Conservation (phyloP, 2,113 vertebrate species). For the Machaerirhynchus nigripectus region DNA sequence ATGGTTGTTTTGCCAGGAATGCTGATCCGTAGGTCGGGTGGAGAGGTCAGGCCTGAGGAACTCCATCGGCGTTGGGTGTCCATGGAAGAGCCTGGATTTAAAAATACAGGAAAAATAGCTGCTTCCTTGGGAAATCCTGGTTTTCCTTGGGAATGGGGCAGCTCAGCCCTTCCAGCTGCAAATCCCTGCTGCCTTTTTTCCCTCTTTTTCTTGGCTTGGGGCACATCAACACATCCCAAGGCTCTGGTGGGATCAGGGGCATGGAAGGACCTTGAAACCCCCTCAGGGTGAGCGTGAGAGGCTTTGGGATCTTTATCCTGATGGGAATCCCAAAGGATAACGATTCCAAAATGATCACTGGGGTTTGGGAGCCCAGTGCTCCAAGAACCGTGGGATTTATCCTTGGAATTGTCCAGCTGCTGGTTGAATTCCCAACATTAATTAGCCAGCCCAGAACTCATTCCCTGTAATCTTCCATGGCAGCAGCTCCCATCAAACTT, state of each 20-base stretch:
- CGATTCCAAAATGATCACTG: accelerated
- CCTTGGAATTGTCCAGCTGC: constrained; percentile 67
- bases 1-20: not conserved
- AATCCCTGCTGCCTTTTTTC: not conserved
- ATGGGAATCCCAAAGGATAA: not conserved
- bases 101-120: accelerated
- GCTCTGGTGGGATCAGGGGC: accelerated
- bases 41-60: not conserved
- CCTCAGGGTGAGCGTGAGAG: accelerated
- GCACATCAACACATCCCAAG: not conserved
- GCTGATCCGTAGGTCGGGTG: accelerated
- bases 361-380: not conserved
- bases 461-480: constrained; percentile 60
- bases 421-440: constrained; percentile 79
- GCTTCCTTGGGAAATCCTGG: not conserved
- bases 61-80: accelerated
- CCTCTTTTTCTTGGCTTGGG: no score
- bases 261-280: accelerated
- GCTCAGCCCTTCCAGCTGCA: not conserved
- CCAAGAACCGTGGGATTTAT: constrained; percentile 46
- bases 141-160: not conserved
- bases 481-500: constrained; percentile 69
- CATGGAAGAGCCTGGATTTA: not conserved
- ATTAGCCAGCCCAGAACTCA: constrained; percentile 74
- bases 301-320: not conserved